These are phyloP conservation scores for Rhinatrema bivittatum DNA, from an alignment of 2,797 vertebrate species.

Conservation along the genomic window DNA sequence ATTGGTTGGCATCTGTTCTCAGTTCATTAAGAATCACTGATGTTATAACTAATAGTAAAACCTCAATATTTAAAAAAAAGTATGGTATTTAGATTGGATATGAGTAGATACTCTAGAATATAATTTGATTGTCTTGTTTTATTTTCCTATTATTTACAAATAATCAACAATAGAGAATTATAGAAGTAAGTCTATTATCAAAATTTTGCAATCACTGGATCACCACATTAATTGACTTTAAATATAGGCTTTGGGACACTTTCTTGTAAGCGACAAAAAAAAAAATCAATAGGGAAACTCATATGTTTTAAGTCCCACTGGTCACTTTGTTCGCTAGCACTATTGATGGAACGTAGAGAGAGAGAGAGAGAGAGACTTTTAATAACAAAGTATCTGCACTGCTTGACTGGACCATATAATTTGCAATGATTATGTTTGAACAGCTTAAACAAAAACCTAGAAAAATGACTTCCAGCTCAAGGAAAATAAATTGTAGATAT, in stretches of 20 bases:
- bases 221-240: background rate
- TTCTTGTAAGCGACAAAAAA: background rate
- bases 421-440: constrained; percentile 5
- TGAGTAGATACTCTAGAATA: no score
- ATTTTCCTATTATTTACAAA: background rate
- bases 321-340: background rate
- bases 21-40: no score
- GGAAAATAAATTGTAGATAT: background rate
- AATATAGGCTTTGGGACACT: background rate
- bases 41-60: no score
- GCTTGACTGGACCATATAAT: background rate
- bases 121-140: background rate
- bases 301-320: background rate
- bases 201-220: background rate
- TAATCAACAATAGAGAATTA: background rate
- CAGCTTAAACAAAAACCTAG: background rate
- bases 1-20: no score
- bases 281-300: background rate
- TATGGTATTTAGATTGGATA: no score
- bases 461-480: background rate
- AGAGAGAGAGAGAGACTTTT: no score
- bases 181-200: rapidly evolving
- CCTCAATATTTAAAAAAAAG: no score
- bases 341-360: background rate
- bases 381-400: background rate